Evolutionary conservation across 2,113 vertebrate genomes (phyloP).

Genomic region (Tiliqua scincoides): DNA sequence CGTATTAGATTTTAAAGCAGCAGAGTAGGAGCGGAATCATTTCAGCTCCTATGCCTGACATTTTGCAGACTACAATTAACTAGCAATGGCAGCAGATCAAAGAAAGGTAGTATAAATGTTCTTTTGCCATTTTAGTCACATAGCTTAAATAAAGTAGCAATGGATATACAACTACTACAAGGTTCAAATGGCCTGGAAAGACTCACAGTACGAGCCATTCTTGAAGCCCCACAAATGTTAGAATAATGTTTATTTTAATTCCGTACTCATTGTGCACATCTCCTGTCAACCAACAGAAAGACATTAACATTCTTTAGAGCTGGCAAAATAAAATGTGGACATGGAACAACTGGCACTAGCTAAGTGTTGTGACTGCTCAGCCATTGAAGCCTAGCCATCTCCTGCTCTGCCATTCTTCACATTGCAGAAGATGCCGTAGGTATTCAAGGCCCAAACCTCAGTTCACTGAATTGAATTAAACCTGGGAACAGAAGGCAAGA

Average conservation of each 20-base stretch:
- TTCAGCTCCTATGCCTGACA: neutral
- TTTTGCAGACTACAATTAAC: slow-evolving; percentile 26
- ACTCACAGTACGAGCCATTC: neutral
- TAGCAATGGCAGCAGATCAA: neutral
- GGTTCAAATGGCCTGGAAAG: neutral
- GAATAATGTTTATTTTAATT: neutral
- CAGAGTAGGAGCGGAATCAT: neutral
- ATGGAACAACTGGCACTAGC: neutral
- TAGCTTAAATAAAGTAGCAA: slow-evolving; percentile 15
- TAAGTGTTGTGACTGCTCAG: too few species aligned
- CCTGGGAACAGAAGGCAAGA: too few species aligned
- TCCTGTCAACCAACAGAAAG: neutral
- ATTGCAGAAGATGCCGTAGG: too few species aligned
- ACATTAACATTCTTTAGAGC: neutral
- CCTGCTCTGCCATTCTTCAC: too few species aligned
- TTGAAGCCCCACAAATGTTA: neutral
- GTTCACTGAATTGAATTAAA: too few species aligned
- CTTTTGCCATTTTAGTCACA: neutral
- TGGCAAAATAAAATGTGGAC: neutral
- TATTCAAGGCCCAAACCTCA: too few species aligned
- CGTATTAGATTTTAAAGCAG: neutral
- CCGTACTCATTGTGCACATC: neutral
- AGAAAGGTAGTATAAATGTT: neutral
- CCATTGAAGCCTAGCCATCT: too few species aligned
- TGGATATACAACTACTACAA: neutral